Conservation (phyloP, 2,113 vertebrate species). For the Callithrix jacchus region DNA sequence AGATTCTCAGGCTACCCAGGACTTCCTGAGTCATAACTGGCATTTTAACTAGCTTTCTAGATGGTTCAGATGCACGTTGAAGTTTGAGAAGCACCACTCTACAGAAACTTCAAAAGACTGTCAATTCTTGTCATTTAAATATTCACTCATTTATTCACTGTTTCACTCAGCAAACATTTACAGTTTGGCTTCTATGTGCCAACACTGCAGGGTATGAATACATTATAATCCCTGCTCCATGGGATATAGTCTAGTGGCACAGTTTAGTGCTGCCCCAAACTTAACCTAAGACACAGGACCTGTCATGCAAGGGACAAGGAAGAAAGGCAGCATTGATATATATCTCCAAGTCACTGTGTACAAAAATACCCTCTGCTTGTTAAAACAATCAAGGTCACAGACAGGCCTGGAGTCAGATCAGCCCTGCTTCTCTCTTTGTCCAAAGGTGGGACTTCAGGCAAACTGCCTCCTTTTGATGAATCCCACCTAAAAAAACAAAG, state of each 20-base stretch:
- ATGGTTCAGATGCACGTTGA: background rate
- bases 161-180: background rate
- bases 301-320: background rate
- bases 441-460: background rate
- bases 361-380: background rate
- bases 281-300: background rate
- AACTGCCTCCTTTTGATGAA: background rate
- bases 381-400: background rate
- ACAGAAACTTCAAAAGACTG: background rate
- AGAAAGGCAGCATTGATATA: background rate
- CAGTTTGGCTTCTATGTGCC: background rate
- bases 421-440: background rate
- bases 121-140: background rate
- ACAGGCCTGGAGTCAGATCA: background rate
- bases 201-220: background rate
- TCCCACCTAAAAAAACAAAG: background rate
- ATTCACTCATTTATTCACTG: background rate
- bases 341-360: background rate
- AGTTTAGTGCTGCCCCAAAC: background rate
- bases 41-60: background rate
- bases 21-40: background rate
- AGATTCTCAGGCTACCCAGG: background rate
- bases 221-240: too few species aligned
- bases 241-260: fast-evolving
- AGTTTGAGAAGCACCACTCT: background rate